Evolutionary conservation across 1,140 invertebrate species (phyloP), one percentile per base, ranked within the genome.

Genomic region (Pararge aegeria): DNA sequence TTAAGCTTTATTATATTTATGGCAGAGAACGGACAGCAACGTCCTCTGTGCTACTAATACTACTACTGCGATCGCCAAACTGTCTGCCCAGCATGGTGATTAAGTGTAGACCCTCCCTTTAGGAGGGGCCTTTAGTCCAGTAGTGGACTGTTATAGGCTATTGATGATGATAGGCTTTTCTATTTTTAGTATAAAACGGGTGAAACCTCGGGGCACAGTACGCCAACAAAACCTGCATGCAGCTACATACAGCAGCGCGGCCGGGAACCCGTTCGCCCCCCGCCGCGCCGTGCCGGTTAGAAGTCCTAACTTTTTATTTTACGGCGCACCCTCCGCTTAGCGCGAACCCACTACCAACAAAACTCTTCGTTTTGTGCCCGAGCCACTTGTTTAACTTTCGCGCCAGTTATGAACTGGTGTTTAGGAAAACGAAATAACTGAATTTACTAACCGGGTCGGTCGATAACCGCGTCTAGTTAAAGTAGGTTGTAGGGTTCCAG

Each of bases 291-390:
- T 72, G 81, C 75, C 83, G 80, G 82, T 85, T 87, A 83, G 80
- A 83, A 80, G 52, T 66, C 80, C 80, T 81, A 84, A 86, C 82
- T 87, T 86, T 86, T 88, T 82, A 78, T 87, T 83, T 81, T 78
- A 70, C 75, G 63, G 75, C 68, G 77, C 80, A 82, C 83, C 80
- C 81, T 83, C 70, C 74, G 68, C 74, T 84, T 75, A 78, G 74
- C 80, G 80, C 74, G 75, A 83, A 79, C 62, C 64, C 68, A 81
- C 77, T 66, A 64, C 61, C 54, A 58, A 64, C 65, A 58, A 58
- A 66, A 62, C 55, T 56, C 59, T 58, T 66, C 59, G 55, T 61
- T 66, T 54, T 66, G 55, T 62, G 44, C 51, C 37, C 48, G 50
- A 61, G 44, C 55, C 60, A 62, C 50, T 58, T 65, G 52, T 65